phyloP scores from a whole-genome alignment of 2,888 invertebrate genomes.

The Cataglyphis cursor region DNA sequence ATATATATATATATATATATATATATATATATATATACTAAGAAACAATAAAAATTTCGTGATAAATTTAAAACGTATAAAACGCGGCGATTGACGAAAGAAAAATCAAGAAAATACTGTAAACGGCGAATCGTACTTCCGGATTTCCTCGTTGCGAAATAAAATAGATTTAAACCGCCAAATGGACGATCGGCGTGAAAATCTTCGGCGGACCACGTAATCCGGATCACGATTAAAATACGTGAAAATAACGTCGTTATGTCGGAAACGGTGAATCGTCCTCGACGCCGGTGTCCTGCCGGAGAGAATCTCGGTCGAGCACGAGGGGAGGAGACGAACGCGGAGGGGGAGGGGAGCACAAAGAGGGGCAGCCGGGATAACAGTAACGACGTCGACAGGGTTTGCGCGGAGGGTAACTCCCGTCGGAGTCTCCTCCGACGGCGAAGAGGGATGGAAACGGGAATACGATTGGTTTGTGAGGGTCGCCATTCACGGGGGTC shows the following conservation, averaged over 20 bases:
- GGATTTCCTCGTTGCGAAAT: slow-evolving; percentile 16
- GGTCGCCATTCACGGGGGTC: slow-evolving; percentile 86
- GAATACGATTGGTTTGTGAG: slow-evolving; percentile 87
- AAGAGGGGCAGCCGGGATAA: slow-evolving; percentile 69
- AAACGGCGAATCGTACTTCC: slow-evolving; percentile 17
- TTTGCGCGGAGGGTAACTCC: slow-evolving; percentile 77
- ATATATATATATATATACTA: background rate
- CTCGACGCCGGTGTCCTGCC: slow-evolving; percentile 47
- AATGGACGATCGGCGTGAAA: slow-evolving; percentile 38
- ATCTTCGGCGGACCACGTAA: slow-evolving; percentile 53
- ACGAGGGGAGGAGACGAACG: slow-evolving; percentile 37
- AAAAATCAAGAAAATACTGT: slow-evolving; percentile 20
- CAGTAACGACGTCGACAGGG: slow-evolving; percentile 78
- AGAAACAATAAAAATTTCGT: background rate
- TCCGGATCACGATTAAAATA: slow-evolving; percentile 70
- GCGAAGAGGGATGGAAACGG: slow-evolving; percentile 86
- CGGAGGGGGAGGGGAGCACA: slow-evolving; percentile 32
- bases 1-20: too few species aligned
- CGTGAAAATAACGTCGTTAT: slow-evolving; percentile 71
- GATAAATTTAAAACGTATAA: background rate
- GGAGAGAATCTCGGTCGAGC: slow-evolving; percentile 63
- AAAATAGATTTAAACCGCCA: slow-evolving; percentile 41
- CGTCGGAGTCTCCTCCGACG: slow-evolving; percentile 78
- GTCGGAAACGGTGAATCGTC: slow-evolving; percentile 61
- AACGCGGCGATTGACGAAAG: background rate